Evolutionary conservation across 1,140 invertebrate genomes (phyloP).

Genomic region (Charaxes varanes): DNA sequence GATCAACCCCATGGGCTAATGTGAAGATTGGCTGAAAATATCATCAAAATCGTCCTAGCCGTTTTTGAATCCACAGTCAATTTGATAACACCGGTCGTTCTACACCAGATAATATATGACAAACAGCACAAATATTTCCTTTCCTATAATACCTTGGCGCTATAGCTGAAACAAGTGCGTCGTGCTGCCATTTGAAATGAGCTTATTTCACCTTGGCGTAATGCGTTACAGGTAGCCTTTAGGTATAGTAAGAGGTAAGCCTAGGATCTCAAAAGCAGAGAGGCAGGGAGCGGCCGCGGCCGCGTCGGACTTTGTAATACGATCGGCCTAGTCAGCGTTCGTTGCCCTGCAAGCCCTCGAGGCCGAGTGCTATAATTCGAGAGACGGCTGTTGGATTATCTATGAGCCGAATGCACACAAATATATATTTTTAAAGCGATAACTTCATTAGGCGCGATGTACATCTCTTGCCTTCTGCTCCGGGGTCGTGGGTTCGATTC

Average conservation of each 20-base stretch:
- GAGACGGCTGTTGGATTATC: too few species aligned
- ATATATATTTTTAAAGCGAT: too few species aligned
- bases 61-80: too few species aligned
- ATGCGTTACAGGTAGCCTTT: slow-evolving; percentile 52
- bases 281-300: slow-evolving; percentile 60
- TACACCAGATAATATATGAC: not conserved
- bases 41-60: too few species aligned
- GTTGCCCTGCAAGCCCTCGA: slow-evolving; percentile 60
- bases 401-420: too few species aligned
- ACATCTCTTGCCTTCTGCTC: too few species aligned
- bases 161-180: slow-evolving; percentile 2
- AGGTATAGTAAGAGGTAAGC: slow-evolving; percentile 61
- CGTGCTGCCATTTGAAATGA: slow-evolving; percentile 26
- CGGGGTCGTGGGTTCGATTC: too few species aligned
- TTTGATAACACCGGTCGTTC: too few species aligned
- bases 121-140: not conserved
- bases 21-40: too few species aligned
- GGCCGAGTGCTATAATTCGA: slow-evolving; percentile 41
- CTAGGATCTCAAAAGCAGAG: slow-evolving; percentile 63
- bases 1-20: too few species aligned
- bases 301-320: slow-evolving; percentile 70
- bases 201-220: slow-evolving; percentile 61
- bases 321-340: slow-evolving; percentile 71
- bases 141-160: not conserved
- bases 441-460: too few species aligned